Percentiles rank a stretch among this genome's conserved stretches.
Conservation (phyloP, 2,113 vertebrate species). For the Cathartes aura region DNA sequence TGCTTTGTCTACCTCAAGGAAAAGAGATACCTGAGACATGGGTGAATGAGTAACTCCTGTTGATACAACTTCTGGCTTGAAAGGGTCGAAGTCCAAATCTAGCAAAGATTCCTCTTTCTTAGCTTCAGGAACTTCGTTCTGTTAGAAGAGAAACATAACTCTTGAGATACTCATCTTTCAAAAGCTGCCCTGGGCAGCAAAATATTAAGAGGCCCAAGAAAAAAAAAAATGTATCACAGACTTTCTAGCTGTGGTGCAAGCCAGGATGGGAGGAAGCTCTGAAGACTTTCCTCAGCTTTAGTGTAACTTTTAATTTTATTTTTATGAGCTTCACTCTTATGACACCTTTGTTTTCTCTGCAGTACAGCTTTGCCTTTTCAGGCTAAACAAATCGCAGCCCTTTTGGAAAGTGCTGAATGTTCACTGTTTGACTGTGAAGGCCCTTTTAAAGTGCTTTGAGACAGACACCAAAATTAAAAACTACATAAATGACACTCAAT, state of each 20-base stretch:
- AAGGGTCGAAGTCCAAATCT: constrained; percentile 96
- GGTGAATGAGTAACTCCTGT: constrained; percentile 75
- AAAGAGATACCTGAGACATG: constrained; percentile 80
- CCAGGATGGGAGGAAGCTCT: background rate
- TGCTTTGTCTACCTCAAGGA: background rate
- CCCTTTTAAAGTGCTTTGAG: background rate
- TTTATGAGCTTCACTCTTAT: background rate
- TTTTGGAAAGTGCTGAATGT: background rate
- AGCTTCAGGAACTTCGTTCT: constrained; percentile 77
- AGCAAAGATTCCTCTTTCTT: constrained; percentile 90
- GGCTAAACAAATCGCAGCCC: background rate
- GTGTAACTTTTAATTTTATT: background rate
- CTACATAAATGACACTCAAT: background rate
- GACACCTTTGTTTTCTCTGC: background rate
- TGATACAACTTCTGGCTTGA: constrained; percentile 85
- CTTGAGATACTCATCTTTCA: background rate
- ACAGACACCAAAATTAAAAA: background rate
- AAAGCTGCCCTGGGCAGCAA: background rate
- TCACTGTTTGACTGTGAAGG: background rate
- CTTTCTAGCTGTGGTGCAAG: background rate
- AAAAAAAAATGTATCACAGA: background rate
- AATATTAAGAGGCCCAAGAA: background rate
- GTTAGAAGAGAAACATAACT: background rate
- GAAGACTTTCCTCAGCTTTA: background rate
- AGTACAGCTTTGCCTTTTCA: background rate